Base-by-base conservation (phyloP, 2,888 invertebrate species). In the Rhorus exstirpatorius region DNA sequence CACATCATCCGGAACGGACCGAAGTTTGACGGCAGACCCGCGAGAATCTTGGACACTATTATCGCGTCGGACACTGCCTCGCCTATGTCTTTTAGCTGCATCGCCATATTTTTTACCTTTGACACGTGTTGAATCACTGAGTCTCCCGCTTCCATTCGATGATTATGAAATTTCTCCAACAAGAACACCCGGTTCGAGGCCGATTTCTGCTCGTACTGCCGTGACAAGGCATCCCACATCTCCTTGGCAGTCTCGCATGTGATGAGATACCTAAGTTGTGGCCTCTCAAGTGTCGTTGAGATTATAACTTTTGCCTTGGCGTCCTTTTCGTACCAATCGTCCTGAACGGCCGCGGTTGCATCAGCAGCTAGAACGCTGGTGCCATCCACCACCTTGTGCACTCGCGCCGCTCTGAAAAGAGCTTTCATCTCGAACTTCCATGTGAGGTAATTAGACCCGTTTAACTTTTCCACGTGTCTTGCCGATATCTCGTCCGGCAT, bases 71-170 rank as follows among this genome's bases (percentile, higher is more conserved):
- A 17, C 68, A 82, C 41, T 38, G 7, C 51, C 44, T 3, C 61
- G 60, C 79, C 75, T 58, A 76, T 68, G 49, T 79, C 53, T 1
- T 41, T 71, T 21, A 88, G 53, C 49, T 84, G 83, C 1, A 44
- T 12, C n/a, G 88, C 89, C 70, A 90, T 53, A 63, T 88, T 89
- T 76, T 87, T 86, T 1, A 90, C 81, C 72, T 88, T 88, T 1
- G 88, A 55, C 4, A 90, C 82, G 60, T 90, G 89, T 55, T 89
- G 86, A 0, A 87, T 86, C 1, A 90, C 83, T 1, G 80, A 79
- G 26, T 90, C 88, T 4, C 61, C 85, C 6, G 83, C 8, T 0
- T 44, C 53, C 86, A 85, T 86, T 1, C 38, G 35, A 31, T 85
- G 83, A 0, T 77, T 75, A 19, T 87, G 83, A 55, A 87, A 87